Base-by-base conservation (phyloP, 2,888 invertebrate genomes). In the Carterocephalus palaemon region DNA sequence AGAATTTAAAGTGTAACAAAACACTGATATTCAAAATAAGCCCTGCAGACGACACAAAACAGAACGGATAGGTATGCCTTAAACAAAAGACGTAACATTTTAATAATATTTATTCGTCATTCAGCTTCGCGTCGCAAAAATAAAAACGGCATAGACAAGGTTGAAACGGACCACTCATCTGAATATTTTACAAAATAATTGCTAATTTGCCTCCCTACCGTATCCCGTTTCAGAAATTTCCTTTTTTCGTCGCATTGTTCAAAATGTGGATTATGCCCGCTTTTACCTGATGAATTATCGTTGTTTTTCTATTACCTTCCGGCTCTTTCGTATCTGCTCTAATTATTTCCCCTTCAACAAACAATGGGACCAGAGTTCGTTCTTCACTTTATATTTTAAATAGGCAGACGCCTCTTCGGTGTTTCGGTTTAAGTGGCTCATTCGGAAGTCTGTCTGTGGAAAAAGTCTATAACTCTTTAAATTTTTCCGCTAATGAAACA, bases 311-410 rank as follows among this genome's bases (percentile, higher is more conserved):
- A 59, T 68, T 72, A 69, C 62, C 68, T 63, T 70, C 64, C 70
- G 60, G 23, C 36, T 43, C 43, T 43, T 69, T 67, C 62, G 69
- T 66, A 70, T 67, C 69, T 69, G 69, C 66, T 74, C 75, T 81
- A 81, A 82, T 82, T 83, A 81, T 80, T 80, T 82, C 75, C 78
- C 67, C 75, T 77, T 69, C 64, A 70, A 61, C 67, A 73, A 77
- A 81, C 80, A 80, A 79, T 75, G 75, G 65, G 69, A 64, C 57
- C 65, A 55, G 54, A 52, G 57, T 57, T 53, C 48, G 45, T 52
- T 51, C 36, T 33, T 46, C 43, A 39, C 47, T 50, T 51, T 46
- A 47, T 42, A 47, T 51, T 55, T 53, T 53, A 49, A 51, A 51
- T 47, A 50, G 45, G 47, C 45, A 42, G 42, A 42, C 42, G 42